Base-by-base conservation (phyloP, 1,140 invertebrate species). In the Chlorops oryzae region DNA sequence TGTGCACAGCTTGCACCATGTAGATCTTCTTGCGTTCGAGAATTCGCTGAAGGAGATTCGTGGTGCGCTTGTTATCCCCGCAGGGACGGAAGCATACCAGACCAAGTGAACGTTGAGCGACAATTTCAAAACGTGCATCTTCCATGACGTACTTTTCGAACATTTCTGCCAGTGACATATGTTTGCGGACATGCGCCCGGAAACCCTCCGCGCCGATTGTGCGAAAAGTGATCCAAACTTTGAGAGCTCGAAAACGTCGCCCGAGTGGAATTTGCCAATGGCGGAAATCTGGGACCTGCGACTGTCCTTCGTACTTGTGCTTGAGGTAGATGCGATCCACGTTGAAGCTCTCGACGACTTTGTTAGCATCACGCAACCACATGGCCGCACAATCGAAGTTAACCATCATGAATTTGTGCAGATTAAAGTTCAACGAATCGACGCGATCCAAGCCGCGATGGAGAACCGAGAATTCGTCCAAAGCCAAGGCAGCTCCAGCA, bases 231-330 rank as follows among this genome's bases (percentile, higher is more conserved):
- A 95, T 93, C 95, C 96, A 98, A 3, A 98, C 72, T 73, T 98
- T 98, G 5, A 98, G 72, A 0, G 95, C 83, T 18, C 93, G 80
- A 63, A 98, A 97, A 57, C 92, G 76, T 44, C 94, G 77, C 5
- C 92, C 92, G 28, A 97, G 71, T 10, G 92, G 83, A 61, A 98
- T 93, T 75, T 96, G 92, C 90, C 92, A 96, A 64, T 98, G 88
- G 80, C 96, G 70, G 60, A 91, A 96, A 65, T 96, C 92, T 1
- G 91, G 91, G 6, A 87, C 82, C 45, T 67, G 59, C 61, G 81
- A 72, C 28, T 85, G 84, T 57, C 84, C 80, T 42, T 81, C 61
- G 58, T 81, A 79, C 65, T 84, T 67, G 61, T 88, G 83, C 57
- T 83, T 79, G 47, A 96, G 71, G 63, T 98, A 98, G 22, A 96